Evolutionary conservation across 2,113 vertebrate species (phyloP).

Genomic region (Petaurus breviceps): DNA sequence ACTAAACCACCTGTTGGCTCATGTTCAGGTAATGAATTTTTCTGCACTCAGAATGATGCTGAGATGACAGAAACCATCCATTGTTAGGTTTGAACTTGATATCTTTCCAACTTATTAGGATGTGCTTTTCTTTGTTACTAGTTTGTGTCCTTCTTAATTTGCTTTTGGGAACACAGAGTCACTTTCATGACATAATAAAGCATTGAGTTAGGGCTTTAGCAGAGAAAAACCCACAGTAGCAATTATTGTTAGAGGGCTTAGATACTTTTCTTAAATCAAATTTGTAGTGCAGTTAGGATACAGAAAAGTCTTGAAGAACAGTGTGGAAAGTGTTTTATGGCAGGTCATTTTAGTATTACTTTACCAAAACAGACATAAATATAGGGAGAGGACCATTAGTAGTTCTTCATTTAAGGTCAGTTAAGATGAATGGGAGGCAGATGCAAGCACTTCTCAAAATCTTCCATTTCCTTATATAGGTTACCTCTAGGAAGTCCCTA

Average conservation of each 20-base stretch:
- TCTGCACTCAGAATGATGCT: not conserved
- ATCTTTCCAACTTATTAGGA: not conserved
- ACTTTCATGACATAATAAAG: not conserved
- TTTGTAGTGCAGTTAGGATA: not conserved
- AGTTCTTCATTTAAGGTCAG: not conserved
- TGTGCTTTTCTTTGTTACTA: no score
- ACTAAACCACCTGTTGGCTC: not conserved
- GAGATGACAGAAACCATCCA: not conserved
- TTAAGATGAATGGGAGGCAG: not conserved
- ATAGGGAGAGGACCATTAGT: no score
- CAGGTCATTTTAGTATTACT: no score
- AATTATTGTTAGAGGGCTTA: not conserved
- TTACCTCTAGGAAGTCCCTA: not conserved
- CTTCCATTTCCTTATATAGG: not conserved
- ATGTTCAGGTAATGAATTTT: not conserved
- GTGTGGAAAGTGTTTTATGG: no score
- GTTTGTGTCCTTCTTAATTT: not conserved
- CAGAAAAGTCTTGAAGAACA: not conserved
- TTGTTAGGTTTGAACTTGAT: not conserved
- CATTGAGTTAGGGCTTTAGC: not conserved
- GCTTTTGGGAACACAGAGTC: not conserved
- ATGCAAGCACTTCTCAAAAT: not conserved
- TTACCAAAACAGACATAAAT: no score
- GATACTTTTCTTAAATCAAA: not conserved
- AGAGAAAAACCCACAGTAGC: not conserved